Evolutionary conservation across 2,888 invertebrate genomes (phyloP), one percentile per base, ranked within the genome.

Genomic region (Helleia helle): DNA sequence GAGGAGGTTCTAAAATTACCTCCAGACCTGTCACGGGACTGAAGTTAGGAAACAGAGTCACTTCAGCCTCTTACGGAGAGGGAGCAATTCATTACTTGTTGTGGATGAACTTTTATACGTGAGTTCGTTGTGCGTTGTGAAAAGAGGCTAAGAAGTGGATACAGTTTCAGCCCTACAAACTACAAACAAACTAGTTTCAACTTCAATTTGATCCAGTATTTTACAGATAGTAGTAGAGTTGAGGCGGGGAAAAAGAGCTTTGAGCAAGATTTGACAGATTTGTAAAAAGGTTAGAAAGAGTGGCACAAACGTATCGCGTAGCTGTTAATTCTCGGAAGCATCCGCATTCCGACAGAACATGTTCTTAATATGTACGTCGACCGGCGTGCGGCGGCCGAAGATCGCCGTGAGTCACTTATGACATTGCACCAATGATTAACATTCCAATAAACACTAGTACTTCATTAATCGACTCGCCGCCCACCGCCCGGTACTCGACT

Each of bases 281-380:
- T 47, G 49, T 49, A 47, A 42, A 46, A 48, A 51, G 56, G 52
- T 53, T 50, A 52, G 22, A 22, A 54, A 50, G 48, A 53, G 55
- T 47, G 49, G 50, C 53, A 56, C 53, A 52, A 56, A 61, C 52
- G 48, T 56, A 62, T 61, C 52, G 57, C 62, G 58, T 60, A 62
- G 59, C 62, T 62, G 62, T 65, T 59, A 59, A 65, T 69, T 71
- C 70, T 65, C 57, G 66, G 71, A 68, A 67, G 61, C 67, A 69
- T 79, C 77, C 77, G 74, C 80, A 81, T 81, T 80, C 81, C 74
- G 58, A 54, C 47, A 59, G 63, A 74, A 71, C 75, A 69, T 71
- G 73, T 74, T 77, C 71, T 68, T 65, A 68, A 67, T 71, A 62
- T 64, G 62, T 61, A 52, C 56, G 58, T 58, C 50, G 54, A 59